Percentiles rank a stretch among this genome's conserved stretches.
phyloP scores from a whole-genome alignment of 2,888 invertebrate genomes.

The Oegoconia quadripuncta region DNA sequence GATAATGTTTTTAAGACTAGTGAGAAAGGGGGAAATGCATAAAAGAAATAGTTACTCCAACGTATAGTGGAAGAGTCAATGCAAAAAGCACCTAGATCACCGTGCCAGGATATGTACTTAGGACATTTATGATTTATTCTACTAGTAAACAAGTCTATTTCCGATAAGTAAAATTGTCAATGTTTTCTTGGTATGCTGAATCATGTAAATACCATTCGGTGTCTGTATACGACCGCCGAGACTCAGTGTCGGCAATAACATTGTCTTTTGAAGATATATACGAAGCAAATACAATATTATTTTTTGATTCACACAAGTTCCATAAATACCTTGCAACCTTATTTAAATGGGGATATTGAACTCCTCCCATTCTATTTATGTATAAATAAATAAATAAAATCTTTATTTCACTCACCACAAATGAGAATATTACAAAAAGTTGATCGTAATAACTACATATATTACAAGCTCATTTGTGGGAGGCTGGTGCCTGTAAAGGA shows the following conservation, averaged over 20 bases:
- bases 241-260: conserved; percentile 4
- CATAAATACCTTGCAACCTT: too few species aligned
- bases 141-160: conserved; percentile 12
- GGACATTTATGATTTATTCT: conserved; percentile 11
- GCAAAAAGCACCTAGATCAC: conserved; percentile 4
- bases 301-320: too few species aligned
- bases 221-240: conserved; percentile 1
- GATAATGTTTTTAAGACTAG: conserved; percentile 2
- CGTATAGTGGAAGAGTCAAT: conserved; percentile 10
- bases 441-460: too few species aligned
- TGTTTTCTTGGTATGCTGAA: not conserved
- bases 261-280: conserved; percentile 10
- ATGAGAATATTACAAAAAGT: too few species aligned
- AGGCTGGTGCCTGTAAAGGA: too few species aligned
- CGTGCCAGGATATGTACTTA: conserved; percentile 9
- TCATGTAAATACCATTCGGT: conserved; percentile 4
- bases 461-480: too few species aligned
- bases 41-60: conserved; percentile 10
- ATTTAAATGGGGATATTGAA: too few species aligned
- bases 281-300: conserved; percentile 6
- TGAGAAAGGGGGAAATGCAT: conserved; percentile 12
- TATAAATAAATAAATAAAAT: too few species aligned
- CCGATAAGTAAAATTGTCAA: not conserved
- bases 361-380: too few species aligned
- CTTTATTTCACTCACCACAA: too few species aligned